Conservation (phyloP, 2,888 invertebrate species). For the Metopia argyrocephala region DNA sequence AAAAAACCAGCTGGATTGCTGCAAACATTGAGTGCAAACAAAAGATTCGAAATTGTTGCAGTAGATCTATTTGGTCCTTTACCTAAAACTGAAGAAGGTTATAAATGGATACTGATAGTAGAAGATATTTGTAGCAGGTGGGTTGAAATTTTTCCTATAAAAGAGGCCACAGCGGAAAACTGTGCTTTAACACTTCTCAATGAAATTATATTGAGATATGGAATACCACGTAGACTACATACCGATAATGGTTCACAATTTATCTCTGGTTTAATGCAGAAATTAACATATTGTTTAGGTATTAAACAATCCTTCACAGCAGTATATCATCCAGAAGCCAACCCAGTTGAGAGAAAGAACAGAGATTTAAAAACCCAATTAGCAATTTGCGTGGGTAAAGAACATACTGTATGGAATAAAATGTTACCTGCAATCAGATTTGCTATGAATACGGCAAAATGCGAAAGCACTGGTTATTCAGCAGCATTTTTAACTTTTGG, state of each 20-base stretch:
- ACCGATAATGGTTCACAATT: slow-evolving; percentile 74
- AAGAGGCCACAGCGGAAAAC: slow-evolving; percentile 68
- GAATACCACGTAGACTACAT: slow-evolving; percentile 65
- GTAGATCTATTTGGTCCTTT: slow-evolving; percentile 63
- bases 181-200: slow-evolving; percentile 69
- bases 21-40: slow-evolving; percentile 51
- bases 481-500: slow-evolving; percentile 74
- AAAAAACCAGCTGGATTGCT: slow-evolving; percentile 60
- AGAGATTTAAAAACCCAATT: slow-evolving; percentile 19
- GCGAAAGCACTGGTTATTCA: slow-evolving; percentile 69
- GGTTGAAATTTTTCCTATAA: slow-evolving; percentile 70
- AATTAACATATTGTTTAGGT: slow-evolving; percentile 60
- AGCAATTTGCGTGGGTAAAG: not conserved
- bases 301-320: slow-evolving; percentile 59
- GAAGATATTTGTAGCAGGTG: slow-evolving; percentile 67
- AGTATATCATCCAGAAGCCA: slow-evolving; percentile 58
- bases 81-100: slow-evolving; percentile 47
- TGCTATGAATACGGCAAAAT: slow-evolving; percentile 73
- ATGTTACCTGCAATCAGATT: slow-evolving; percentile 67
- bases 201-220: slow-evolving; percentile 72
- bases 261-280: slow-evolving; percentile 68
- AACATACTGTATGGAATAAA: slow-evolving; percentile 40
- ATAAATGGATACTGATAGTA: slow-evolving; percentile 68
- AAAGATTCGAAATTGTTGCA: slow-evolving; percentile 59
- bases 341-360: slow-evolving; percentile 62